A percentile compares a stretch with the other conserved stretches of the same genome.
Conservation (phyloP, 1,140 invertebrate species). For the Spodoptera frugiperda region DNA sequence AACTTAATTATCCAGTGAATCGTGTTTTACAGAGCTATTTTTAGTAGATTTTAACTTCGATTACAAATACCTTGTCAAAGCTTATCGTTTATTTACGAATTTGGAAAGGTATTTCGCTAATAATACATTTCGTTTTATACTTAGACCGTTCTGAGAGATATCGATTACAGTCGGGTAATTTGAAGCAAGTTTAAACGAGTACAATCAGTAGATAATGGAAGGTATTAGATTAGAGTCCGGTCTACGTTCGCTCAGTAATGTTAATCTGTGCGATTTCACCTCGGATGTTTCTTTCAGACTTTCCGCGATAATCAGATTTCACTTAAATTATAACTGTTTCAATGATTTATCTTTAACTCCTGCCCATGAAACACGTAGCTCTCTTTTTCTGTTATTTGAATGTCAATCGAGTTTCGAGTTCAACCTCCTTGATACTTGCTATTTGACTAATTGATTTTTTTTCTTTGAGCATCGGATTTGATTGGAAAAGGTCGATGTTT, state of each 20-base stretch:
- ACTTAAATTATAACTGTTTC: conserved; percentile 69
- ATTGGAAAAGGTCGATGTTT: conserved; percentile 3
- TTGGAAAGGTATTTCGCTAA: too few species aligned
- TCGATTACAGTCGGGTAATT: conserved; percentile 31
- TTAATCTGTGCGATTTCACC: conserved; percentile 18
- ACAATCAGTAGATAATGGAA: too few species aligned
- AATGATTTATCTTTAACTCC: conserved; percentile 68
- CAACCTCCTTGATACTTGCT: conserved; percentile 31
- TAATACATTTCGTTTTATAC: too few species aligned
- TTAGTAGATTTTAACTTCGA: too few species aligned
- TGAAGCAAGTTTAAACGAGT: too few species aligned
- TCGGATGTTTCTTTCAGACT: conserved; percentile 47
- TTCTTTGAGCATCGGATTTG: neutral
- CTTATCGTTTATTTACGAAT: too few species aligned
- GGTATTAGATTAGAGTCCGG: neutral
- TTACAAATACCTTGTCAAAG: too few species aligned
- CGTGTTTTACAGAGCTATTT: too few species aligned
- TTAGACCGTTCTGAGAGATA: conserved; percentile 26
- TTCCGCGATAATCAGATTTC: conserved; percentile 67
- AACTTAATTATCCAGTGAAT: too few species aligned
- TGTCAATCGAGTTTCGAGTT: conserved; percentile 53
- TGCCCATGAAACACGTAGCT: conserved; percentile 57
- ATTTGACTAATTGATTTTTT: conserved; percentile 47
- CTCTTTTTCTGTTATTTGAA: conserved; percentile 56
- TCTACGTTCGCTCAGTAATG: neutral